phyloP scores from a whole-genome alignment of 30 jellyfish, hydroid and myxozoan species.

The Mastigias papua region DNA sequence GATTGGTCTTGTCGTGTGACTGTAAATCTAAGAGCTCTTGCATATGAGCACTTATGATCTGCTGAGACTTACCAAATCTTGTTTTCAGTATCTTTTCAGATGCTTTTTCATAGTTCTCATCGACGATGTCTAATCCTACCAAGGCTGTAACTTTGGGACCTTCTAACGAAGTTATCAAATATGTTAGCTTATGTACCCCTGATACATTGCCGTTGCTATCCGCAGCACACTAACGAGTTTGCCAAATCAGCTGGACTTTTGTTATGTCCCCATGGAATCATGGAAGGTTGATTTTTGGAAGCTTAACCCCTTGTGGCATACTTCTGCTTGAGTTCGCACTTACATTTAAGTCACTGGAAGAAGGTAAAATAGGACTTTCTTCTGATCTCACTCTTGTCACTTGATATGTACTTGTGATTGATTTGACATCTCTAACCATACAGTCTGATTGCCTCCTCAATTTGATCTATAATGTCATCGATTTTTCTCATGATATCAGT shows the following conservation, averaged over 20 bases:
- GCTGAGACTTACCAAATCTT: constrained; percentile 72
- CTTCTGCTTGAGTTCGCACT: constrained; percentile 3
- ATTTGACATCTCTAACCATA: not conserved
- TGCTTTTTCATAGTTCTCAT: constrained; percentile 72
- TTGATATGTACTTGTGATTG: constrained; percentile 16
- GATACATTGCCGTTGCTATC: constrained; percentile 61
- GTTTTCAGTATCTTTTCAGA: constrained; percentile 53
- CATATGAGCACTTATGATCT: constrained; percentile 81
- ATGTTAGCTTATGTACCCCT: constrained; percentile 68
- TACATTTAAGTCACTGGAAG: not conserved
- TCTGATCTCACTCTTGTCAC: not conserved
- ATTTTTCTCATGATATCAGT: not conserved
- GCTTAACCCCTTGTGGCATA: constrained; percentile 7
- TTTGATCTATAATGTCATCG: not conserved
- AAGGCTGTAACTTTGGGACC: constrained; percentile 72
- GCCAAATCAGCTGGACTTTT: constrained; percentile 69
- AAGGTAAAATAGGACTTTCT: not conserved
- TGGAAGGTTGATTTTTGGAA: constrained; percentile 71
- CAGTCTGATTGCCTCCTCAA: not conserved
- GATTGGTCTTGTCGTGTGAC: constrained; percentile 5
- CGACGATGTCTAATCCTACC: constrained; percentile 67
- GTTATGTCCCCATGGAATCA: constrained; percentile 73
- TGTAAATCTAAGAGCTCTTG: constrained; percentile 66
- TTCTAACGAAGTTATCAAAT: constrained; percentile 65
- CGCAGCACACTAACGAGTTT: constrained; percentile 71